phyloP scores from a whole-genome alignment of 2,797 vertebrate genomes.

The Acrocephalus scirpaceus region DNA sequence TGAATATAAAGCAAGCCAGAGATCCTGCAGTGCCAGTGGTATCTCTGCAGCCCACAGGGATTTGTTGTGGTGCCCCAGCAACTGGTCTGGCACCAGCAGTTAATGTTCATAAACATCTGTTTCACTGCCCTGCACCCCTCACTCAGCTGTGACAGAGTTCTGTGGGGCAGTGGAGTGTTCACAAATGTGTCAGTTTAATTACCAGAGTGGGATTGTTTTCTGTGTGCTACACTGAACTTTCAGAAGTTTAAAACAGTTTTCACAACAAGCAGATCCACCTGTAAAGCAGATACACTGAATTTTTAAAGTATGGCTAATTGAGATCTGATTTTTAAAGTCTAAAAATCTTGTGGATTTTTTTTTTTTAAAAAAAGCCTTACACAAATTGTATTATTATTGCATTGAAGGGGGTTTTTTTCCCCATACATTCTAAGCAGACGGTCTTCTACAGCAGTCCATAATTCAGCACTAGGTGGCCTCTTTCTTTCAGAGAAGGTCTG shows the following conservation, averaged over 20 bases:
- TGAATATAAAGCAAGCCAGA: not conserved
- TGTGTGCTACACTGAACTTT: not conserved
- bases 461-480: constrained; percentile 23
- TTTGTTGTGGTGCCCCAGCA: not conserved
- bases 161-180: not conserved
- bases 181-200: not conserved
- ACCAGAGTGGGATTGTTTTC: not conserved
- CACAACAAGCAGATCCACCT: not conserved
- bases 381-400: not conserved
- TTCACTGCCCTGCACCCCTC: not conserved
- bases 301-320: not conserved
- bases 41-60: not conserved
- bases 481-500: not conserved
- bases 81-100: not conserved
- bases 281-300: not conserved
- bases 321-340: not conserved
- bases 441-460: not conserved
- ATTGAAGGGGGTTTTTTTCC: not conserved
- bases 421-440: not conserved
- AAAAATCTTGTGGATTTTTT: accelerated
- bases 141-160: not conserved
- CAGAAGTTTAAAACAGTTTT: not conserved
- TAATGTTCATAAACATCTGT: not conserved
- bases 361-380: not conserved
- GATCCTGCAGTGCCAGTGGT: not conserved